These are phyloP conservation scores for Pluvianellus socialis DNA, from an alignment of 2,113 vertebrate species.

Conservation along the genomic window DNA sequence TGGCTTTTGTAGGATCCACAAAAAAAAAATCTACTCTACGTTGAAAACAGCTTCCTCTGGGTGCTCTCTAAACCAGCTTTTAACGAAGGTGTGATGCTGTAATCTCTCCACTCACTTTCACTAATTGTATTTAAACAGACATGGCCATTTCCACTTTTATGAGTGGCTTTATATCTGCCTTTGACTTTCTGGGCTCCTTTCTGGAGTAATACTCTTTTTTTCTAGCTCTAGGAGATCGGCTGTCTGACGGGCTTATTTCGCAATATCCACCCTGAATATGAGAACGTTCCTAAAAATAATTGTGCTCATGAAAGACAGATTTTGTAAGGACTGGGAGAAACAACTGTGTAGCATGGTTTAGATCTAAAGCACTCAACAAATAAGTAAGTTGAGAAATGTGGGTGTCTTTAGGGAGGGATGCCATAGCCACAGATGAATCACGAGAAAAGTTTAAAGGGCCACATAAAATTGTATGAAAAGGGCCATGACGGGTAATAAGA, in stretches of 20 bases:
- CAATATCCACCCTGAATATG: slow-evolving; percentile 1
- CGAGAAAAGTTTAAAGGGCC: background rate
- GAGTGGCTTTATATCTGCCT: background rate
- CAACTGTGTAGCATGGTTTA: slow-evolving; percentile 23
- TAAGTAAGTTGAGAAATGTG: slow-evolving; percentile 38
- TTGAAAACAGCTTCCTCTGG: background rate
- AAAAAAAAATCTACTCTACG: background rate
- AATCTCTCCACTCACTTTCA: background rate
- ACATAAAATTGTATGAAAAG: background rate
- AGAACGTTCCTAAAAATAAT: slow-evolving; percentile 46
- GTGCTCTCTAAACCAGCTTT: background rate
- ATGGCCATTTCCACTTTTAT: background rate
- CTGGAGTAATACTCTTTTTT: background rate
- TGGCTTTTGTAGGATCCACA: background rate
- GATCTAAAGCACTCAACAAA: slow-evolving; percentile 8
- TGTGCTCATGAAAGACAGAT: background rate
- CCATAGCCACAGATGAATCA: slow-evolving; percentile 32
- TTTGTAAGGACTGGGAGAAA: slow-evolving; percentile 17
- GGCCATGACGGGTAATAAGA: background rate
- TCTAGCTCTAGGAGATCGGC: background rate
- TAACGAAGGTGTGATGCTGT: background rate
- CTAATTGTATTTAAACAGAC: background rate
- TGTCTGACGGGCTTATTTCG: background rate
- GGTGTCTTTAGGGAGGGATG: background rate
- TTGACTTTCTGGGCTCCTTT: background rate